Evolutionary conservation across 2,888 invertebrate genomes (phyloP).

Genomic region (Drosophila paramelanica): DNA sequence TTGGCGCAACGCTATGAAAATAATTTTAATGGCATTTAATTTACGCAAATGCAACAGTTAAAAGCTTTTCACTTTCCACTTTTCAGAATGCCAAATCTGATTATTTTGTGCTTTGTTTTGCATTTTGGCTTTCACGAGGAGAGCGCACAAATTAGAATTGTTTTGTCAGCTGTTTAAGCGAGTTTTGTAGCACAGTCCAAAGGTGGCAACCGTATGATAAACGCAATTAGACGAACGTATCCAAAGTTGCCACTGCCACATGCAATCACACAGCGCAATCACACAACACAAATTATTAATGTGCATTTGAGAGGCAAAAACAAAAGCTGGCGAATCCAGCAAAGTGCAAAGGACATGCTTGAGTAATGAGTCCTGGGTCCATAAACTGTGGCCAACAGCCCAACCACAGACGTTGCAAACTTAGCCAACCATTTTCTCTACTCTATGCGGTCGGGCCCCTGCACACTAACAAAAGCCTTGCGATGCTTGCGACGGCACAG

Average conservation of each 20-base stretch:
- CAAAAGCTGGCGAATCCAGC: constrained; percentile 48
- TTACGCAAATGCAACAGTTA: constrained; percentile 77
- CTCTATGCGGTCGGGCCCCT: constrained; percentile 35
- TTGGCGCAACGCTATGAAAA: constrained; percentile 59
- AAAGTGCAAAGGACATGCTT: constrained; percentile 60
- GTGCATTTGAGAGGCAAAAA: constrained; percentile 19
- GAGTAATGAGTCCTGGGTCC: constrained; percentile 57
- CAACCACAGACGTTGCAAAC: constrained; percentile 51
- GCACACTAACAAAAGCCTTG: constrained; percentile 48
- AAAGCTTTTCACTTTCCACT: constrained; percentile 74
- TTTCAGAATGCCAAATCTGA: constrained; percentile 63
- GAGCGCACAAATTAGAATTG: constrained; percentile 51
- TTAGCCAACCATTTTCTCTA: constrained; percentile 31
- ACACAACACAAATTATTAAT: constrained; percentile 50
- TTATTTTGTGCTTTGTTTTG: constrained; percentile 75
- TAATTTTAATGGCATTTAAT: constrained; percentile 80
- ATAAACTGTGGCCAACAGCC: constrained; percentile 42
- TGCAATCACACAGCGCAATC: constrained; percentile 44
- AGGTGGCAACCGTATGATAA: constrained; percentile 47
- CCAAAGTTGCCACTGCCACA: constrained; percentile 10
- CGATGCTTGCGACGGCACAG: constrained; percentile 9
- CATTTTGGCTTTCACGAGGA: constrained; percentile 49
- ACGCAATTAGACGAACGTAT: constrained; percentile 46
- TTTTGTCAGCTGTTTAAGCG: constrained; percentile 64
- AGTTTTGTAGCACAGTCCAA: constrained; percentile 23